Evolutionary conservation across 2,113 vertebrate genomes (phyloP).

Genomic region (Leucopsar rothschildi): DNA sequence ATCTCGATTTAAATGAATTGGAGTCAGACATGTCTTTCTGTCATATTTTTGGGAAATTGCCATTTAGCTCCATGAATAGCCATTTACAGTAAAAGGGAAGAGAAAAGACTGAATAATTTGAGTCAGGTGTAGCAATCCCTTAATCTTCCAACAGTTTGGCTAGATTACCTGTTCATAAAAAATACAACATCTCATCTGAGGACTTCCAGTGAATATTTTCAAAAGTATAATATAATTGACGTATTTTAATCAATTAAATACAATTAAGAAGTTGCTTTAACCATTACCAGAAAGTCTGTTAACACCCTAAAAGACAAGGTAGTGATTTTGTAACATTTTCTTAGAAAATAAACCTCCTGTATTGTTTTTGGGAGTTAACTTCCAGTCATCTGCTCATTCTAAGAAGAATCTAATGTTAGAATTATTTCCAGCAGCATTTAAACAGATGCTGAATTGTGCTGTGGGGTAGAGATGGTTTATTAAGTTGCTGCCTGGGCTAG

Average conservation of each 20-base stretch:
- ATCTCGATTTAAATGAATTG: neutral
- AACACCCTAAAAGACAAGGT: neutral
- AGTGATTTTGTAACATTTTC: neutral
- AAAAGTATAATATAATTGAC: neutral
- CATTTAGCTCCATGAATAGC: neutral
- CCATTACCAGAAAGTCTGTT: neutral
- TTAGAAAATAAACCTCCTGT: neutral
- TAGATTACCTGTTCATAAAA: neutral
- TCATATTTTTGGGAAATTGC: constrained; percentile 10
- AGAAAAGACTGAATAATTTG: neutral
- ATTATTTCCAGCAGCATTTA: neutral
- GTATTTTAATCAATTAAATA: neutral
- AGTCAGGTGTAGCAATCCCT: neutral
- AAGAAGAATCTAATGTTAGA: neutral
- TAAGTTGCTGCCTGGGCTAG: neutral
- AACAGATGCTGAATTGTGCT: neutral
- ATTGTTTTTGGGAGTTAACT: neutral
- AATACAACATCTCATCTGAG: neutral
- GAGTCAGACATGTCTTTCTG: neutral
- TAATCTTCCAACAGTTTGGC: neutral
- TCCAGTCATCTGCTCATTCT: neutral
- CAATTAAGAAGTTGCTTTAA: neutral
- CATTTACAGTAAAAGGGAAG: neutral
- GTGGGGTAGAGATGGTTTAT: neutral
- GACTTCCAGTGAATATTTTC: neutral